Conservation (phyloP, 2,888 invertebrate species). For the Eucera pruinosa region DNA sequence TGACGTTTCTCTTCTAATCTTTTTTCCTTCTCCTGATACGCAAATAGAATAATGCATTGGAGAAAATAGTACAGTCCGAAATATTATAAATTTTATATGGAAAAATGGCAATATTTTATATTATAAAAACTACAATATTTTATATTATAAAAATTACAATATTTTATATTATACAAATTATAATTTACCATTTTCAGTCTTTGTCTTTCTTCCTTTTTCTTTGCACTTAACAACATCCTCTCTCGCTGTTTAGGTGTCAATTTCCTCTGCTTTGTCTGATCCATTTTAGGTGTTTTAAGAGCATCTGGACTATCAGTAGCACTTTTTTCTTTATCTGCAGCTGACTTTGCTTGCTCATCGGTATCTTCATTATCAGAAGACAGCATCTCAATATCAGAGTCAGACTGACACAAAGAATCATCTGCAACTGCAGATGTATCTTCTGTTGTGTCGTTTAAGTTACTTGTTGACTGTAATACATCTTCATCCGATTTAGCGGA, state of each 20-base stretch:
- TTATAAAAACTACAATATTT: background rate
- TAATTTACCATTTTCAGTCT: conserved; percentile 84
- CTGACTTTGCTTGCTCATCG: conserved; percentile 40
- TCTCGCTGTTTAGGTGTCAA: conserved; percentile 85
- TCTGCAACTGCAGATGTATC: conserved; percentile 8
- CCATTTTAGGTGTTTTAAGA: conserved; percentile 43
- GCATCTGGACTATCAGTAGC: conserved; percentile 32
- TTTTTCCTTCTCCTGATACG: conserved; percentile 85
- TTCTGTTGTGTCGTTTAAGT: conserved; percentile 19
- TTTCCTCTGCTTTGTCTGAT: conserved; percentile 66
- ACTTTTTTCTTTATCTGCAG: conserved; percentile 19
- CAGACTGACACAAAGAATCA: conserved; percentile 45
- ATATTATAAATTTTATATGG: too few relatives aligned
- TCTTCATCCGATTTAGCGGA: background rate
- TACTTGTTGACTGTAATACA: background rate
- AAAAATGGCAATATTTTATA: conserved; percentile 67
- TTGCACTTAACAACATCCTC: conserved; percentile 86
- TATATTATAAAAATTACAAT: conserved; percentile 6
- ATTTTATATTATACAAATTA: conserved; percentile 65
- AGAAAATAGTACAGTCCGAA: too few relatives aligned
- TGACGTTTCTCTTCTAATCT: conserved; percentile 84
- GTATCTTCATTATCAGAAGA: conserved; percentile 71
- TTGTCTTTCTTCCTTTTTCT: conserved; percentile 86
- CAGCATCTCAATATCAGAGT: conserved; percentile 60
- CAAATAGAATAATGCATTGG: conserved; percentile 63